Base-by-base conservation (phyloP, 2,113 vertebrate genomes). In the Podarcis muralis region DNA sequence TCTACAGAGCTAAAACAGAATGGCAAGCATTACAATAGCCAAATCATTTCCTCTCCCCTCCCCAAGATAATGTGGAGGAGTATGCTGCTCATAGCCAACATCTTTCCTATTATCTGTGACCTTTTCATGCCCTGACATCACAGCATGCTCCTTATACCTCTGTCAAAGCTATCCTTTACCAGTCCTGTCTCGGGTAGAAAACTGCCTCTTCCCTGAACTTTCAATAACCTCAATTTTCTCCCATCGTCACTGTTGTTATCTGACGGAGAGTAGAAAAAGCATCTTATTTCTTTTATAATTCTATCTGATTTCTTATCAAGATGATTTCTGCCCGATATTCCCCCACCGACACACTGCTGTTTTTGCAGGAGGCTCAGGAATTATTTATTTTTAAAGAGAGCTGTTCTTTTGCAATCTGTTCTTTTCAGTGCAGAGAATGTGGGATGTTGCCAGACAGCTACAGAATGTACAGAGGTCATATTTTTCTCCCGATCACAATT, bases 151-250 rank as follows among this genome's bases (percentile, higher is more conserved):
- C 80, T 87, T 40, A 40, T 84, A 80, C 59, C 35, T 30, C 57
- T 66, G 15, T 7, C 40, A 92, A 90, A 92, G 74, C 57, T 9
- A 76, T 40, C 59, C 74, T 84, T 88, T 83, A 57, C 20, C 69
- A 91, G 79, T 43, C 32, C 65, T 57, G 76, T 87, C 65, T 81
- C 15, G 66, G 76, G 16, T 23, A 90, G 81, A 92, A 86, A 90
- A 90, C 40, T 86, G 78, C n/a, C 25, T 37, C 74, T 83, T 40
- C 35, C 75, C 59, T 93, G 86, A 85, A 91, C 35, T 89, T 82
- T 86, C 84, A 89, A 74, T 77, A 93, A 74, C 77, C 65, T 91
- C 77, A 84, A 79, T 89, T 86, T 87, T 87, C 57, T 90, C 15
- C 83, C 89, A 75, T 88, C 68, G 82, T 89, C 65, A 43, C 75